Percentiles rank a stretch among this genome's conserved stretches.
These are phyloP conservation scores for Leucosticte australis DNA, from an alignment of 2,113 vertebrate genomes.

Conservation along the genomic window DNA sequence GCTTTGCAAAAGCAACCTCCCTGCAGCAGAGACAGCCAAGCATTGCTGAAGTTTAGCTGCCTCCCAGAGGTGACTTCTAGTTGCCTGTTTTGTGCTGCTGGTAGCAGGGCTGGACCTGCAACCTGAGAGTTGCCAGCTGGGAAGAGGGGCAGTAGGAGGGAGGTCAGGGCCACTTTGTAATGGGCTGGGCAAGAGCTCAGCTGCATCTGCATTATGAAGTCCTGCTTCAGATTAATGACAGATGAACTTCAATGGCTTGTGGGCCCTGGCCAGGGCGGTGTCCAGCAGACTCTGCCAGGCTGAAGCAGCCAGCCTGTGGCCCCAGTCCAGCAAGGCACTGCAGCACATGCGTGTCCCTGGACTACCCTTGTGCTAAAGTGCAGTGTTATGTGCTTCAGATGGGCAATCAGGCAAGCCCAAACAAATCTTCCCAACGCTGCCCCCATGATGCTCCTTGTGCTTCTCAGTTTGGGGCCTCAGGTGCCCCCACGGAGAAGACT, in stretches of 20 bases:
- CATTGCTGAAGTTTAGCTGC: conserved; percentile 44
- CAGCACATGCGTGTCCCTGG: not conserved
- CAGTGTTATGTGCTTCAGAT: not conserved
- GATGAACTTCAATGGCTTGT: not conserved
- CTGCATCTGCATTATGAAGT: not conserved
- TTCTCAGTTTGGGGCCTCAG: not conserved
- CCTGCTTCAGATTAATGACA: not conserved
- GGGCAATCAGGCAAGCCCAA: not conserved
- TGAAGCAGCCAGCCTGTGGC: not conserved
- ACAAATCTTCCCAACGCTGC: not conserved
- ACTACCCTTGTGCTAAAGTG: not conserved
- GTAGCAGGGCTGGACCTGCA: not conserved
- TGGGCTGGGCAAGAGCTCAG: not conserved
- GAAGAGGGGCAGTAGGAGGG: not conserved
- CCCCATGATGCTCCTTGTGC: not conserved
- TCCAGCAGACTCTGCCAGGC: not conserved
- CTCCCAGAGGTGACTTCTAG: conserved; percentile 46
- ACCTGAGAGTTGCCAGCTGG: not conserved
- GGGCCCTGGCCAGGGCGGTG: not conserved
- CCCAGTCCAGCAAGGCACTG: not conserved
- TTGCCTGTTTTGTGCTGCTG: not conserved
- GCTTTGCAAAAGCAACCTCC: not conserved
- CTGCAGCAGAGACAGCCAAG: not conserved
- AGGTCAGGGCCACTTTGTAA: not conserved
- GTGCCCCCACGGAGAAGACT: rapidly evolving